Conservation (phyloP, 2,888 invertebrate species). For the Ariolimax columbianus region DNA sequence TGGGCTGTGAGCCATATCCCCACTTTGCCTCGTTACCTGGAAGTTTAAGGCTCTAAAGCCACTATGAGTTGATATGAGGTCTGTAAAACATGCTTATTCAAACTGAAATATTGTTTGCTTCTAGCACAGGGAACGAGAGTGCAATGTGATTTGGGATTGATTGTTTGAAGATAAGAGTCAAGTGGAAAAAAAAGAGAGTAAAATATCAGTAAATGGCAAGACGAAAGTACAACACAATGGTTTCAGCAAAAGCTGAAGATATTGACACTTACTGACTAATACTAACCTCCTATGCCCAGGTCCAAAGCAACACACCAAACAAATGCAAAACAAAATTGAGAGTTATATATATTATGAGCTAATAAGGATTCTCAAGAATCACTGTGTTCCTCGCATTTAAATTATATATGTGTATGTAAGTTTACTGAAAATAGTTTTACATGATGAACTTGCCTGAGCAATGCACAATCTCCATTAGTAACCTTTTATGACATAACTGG, state of each 20-base stretch:
- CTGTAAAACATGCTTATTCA: too few species aligned
- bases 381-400: too few species aligned
- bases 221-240: neutral
- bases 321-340: constrained; percentile 34
- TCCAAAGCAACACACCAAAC: constrained; percentile 47
- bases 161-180: neutral
- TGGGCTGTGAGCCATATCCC: too few species aligned
- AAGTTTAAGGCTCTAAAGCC: too few species aligned
- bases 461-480: too few species aligned
- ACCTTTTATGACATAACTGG: too few species aligned
- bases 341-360: neutral
- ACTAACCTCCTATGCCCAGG: constrained; percentile 58
- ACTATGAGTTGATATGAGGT: too few species aligned
- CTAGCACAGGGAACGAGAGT: neutral
- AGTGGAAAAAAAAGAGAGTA: neutral
- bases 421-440: too few species aligned
- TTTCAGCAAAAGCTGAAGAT: neutral
- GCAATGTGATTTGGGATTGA: neutral
- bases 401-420: too few species aligned
- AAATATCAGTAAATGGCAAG: constrained; percentile 6
- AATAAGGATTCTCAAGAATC: neutral
- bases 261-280: constrained; percentile 47
- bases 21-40: too few species aligned
- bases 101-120: too few species aligned
- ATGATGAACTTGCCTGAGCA: too few species aligned